These are phyloP conservation scores for Linnaemya tessellans DNA, from an alignment of 2,888 invertebrate species.

Conservation along the genomic window DNA sequence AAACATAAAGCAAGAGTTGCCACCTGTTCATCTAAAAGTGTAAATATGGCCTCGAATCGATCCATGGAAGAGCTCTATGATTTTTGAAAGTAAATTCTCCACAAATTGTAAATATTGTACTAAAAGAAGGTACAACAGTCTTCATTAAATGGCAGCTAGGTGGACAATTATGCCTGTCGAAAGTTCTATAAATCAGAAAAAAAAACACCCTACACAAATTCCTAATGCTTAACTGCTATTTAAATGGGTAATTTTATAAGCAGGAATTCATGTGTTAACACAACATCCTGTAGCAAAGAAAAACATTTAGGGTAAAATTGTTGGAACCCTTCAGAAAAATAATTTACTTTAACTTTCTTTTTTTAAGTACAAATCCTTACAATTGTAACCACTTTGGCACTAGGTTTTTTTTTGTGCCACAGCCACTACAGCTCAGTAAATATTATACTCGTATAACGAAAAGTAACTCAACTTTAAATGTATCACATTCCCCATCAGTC, in stretches of 20 bases:
- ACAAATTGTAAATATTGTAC: too few species aligned
- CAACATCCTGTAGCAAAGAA: slow-evolving; percentile 11
- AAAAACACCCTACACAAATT: not conserved
- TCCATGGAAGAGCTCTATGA: too few species aligned
- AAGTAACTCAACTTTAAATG: slow-evolving; percentile 55
- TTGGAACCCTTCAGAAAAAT: slow-evolving; percentile 30
- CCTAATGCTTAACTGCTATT: not conserved
- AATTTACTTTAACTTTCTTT: slow-evolving; percentile 21
- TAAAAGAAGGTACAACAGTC: too few species aligned
- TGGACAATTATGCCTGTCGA: too few species aligned
- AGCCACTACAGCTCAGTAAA: not conserved
- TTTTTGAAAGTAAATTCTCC: too few species aligned
- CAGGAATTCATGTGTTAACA: slow-evolving; percentile 42
- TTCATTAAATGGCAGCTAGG: too few species aligned
- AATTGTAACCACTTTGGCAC: slow-evolving; percentile 34
- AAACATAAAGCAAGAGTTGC: too few species aligned
- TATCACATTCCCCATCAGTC: slow-evolving; percentile 53
- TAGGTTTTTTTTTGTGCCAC: not conserved
- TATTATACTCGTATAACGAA: slow-evolving; percentile 6
- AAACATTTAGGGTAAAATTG: slow-evolving; percentile 30
- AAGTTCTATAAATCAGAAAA: too few species aligned
- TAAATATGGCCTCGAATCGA: too few species aligned
- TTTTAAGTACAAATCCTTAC: slow-evolving; percentile 14
- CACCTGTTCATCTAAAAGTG: too few species aligned
- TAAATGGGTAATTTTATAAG: not conserved